Conservation (phyloP, 2,797 vertebrate species). For the Pantherophis alleghaniensis region DNA sequence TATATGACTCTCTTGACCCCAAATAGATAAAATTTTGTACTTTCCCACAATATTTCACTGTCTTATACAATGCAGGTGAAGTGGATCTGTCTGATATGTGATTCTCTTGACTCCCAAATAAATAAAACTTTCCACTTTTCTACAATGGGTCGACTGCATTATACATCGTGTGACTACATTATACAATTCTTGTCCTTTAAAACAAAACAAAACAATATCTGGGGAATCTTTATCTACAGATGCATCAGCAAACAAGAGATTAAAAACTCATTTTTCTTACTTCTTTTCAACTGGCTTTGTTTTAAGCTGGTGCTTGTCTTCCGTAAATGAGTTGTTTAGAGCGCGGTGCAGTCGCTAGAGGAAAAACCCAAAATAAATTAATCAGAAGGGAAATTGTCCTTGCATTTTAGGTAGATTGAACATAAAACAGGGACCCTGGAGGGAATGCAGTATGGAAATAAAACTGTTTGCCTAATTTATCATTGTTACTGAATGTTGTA, state of each 20-base stretch:
- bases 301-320: conserved; percentile 84
- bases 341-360: conserved; percentile 91
- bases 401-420: not conserved
- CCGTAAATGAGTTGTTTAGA: conserved; percentile 88
- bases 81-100: not conserved
- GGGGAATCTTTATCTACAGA: not conserved
- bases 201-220: not conserved
- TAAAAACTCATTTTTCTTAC: conserved; percentile 70
- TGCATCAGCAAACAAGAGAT: conserved; percentile 20
- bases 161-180: not conserved
- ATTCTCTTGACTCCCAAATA: not conserved
- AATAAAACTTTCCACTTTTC: not conserved
- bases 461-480: not conserved
- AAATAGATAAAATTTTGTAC: not conserved
- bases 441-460: not conserved
- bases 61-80: not conserved
- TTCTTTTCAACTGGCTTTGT: conserved; percentile 86
- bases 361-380: conserved; percentile 57
- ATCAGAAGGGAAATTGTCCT: conserved; percentile 29
- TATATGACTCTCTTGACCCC: not conserved
- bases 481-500: not conserved
- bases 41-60: not conserved
- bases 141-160: not conserved
- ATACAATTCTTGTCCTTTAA: not conserved
- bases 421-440: not conserved